phyloP scores from a whole-genome alignment of 2,113 vertebrate species.

The Origma solitaria region DNA sequence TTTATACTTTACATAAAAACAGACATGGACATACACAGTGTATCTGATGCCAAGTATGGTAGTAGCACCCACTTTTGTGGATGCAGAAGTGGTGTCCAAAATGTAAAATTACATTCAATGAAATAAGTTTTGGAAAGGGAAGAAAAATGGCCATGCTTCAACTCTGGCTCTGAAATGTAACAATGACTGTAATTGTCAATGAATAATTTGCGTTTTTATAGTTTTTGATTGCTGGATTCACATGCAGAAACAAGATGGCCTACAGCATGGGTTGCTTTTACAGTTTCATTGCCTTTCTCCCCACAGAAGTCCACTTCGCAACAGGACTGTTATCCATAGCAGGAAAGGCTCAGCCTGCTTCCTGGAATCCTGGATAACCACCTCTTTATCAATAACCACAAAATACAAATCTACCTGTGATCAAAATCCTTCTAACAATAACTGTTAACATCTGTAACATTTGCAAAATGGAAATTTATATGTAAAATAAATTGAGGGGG shows the following conservation, averaged over 20 bases:
- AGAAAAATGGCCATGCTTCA: not conserved
- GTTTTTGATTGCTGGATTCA: not conserved
- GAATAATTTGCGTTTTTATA: not conserved
- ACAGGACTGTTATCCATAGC: not conserved
- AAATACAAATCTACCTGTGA: not conserved
- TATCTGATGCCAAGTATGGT: not conserved
- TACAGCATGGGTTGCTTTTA: not conserved
- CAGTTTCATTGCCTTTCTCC: not conserved
- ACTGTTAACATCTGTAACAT: not conserved
- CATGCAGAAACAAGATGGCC: not conserved
- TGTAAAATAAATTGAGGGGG: not conserved
- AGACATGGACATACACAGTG: fast-evolving
- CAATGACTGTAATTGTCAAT: not conserved
- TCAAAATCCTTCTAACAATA: not conserved
- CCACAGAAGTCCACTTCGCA: not conserved
- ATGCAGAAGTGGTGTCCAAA: not conserved
- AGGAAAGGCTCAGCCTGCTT: not conserved
- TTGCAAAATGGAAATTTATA: not conserved
- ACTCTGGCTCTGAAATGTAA: not conserved
- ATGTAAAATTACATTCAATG: not conserved
- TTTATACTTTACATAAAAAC: not conserved
- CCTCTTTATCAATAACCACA: not conserved
- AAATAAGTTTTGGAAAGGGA: not conserved
- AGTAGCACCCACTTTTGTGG: not conserved
- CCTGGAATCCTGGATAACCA: not conserved